Conservation (phyloP, 2,888 invertebrate species). For the Argyra leucocephala region DNA sequence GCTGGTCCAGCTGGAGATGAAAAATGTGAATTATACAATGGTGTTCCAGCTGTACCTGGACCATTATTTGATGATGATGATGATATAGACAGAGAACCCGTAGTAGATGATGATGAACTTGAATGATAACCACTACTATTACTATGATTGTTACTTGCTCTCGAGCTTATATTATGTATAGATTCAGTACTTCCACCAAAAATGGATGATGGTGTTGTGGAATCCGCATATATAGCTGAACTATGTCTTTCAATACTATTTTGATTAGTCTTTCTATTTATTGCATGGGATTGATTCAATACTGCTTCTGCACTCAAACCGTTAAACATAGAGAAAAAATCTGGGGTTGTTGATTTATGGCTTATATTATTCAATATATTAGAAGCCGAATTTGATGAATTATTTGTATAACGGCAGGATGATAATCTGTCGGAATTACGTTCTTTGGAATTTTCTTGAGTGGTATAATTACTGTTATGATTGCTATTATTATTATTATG, state of each 20-base stretch:
- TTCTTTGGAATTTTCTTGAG: conserved; percentile 11
- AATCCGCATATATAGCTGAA: conserved; percentile 15
- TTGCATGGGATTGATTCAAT: conserved; percentile 16
- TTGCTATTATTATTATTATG: background rate
- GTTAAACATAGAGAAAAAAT: conserved; percentile 29
- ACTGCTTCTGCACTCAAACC: conserved; percentile 19
- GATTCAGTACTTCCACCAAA: conserved; percentile 22
- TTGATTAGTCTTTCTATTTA: conserved; percentile 21
- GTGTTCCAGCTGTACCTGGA: conserved; percentile 25
- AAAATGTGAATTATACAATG: conserved; percentile 24
- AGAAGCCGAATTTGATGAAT: conserved; percentile 14
- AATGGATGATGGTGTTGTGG: conserved; percentile 15
- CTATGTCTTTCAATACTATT: conserved; percentile 13
- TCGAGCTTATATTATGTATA: conserved; percentile 20
- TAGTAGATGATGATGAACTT: conserved; percentile 12
- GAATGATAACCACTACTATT: conserved; percentile 22
- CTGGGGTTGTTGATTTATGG: conserved; percentile 27
- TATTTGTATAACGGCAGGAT: conserved; percentile 20
- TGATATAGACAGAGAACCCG: conserved; percentile 19
- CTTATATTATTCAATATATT: conserved; percentile 13
- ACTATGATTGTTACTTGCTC: conserved; percentile 18
- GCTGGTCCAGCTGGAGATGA: conserved; percentile 22
- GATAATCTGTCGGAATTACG: conserved; percentile 12
- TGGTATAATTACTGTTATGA: conserved; percentile 13
- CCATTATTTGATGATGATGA: conserved; percentile 22